Percentiles rank a stretch among this genome's conserved stretches.
These are phyloP conservation scores for Hippocampus abdominalis DNA, from an alignment of 2,113 vertebrate species.

Conservation along the genomic window DNA sequence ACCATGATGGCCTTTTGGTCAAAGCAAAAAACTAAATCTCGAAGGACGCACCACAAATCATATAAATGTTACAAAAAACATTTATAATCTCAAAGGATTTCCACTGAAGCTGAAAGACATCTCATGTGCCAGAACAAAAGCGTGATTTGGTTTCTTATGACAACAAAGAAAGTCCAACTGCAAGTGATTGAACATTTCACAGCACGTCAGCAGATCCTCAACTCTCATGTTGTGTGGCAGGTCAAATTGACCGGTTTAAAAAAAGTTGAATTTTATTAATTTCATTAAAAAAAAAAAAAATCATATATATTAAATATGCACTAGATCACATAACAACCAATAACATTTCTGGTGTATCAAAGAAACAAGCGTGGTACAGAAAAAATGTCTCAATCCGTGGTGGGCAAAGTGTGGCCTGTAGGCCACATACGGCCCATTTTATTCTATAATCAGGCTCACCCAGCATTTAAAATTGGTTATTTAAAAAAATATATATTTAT, in stretches of 20 bases:
- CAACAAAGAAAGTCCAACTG: neutral
- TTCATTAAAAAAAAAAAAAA: no score
- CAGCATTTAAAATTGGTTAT: neutral
- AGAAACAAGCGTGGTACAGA: no score
- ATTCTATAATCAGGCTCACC: neutral
- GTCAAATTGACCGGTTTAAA: neutral
- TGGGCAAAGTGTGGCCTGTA: no score
- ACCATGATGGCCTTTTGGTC: no score
- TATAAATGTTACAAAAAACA: neutral
- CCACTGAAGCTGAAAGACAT: neutral
- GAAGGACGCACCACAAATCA: neutral
- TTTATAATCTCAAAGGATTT: neutral
- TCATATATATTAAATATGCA: no score
- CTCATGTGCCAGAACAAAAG: neutral
- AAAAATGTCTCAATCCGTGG: no score
- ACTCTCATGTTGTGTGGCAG: neutral
- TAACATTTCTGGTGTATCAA: no score
- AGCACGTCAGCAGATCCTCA: neutral
- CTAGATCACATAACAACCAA: no score
- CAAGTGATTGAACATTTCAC: neutral
- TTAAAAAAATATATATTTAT: no score
- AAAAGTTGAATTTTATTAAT: no score
- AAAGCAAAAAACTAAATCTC: no score
- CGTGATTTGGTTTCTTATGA: neutral
- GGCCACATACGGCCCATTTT: no score